Conservation (phyloP, 2,888 invertebrate genomes). For the Coremacera marginata region DNA sequence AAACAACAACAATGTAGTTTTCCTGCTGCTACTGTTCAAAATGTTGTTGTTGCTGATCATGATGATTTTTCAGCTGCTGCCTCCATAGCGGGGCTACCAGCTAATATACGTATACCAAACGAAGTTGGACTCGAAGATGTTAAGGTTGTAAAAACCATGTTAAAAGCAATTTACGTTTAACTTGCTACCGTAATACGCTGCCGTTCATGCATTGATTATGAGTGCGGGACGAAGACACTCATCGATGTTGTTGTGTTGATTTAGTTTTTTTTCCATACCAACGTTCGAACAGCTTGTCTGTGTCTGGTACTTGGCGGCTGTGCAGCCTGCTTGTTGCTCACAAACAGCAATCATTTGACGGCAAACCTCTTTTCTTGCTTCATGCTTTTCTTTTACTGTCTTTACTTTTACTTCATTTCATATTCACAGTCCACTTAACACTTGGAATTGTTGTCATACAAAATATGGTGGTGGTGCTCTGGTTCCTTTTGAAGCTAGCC, state of each 20-base stretch:
- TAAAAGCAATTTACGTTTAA: slow-evolving; percentile 68
- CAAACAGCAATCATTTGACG: slow-evolving; percentile 1
- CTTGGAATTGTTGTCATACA: slow-evolving; percentile 44
- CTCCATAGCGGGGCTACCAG: neutral
- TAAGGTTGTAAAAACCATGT: slow-evolving; percentile 64
- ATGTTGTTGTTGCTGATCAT: neutral
- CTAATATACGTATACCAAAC: neutral
- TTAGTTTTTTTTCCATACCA: neutral
- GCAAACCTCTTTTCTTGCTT: slow-evolving; percentile 7
- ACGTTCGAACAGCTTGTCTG: neutral
- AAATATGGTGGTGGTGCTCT: neutral
- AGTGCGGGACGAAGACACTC: slow-evolving; percentile 3
- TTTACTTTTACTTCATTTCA: slow-evolving; percentile 54
- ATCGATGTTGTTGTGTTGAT: neutral
- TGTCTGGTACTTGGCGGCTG: slow-evolving; percentile 7
- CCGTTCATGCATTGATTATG: slow-evolving; percentile 55
- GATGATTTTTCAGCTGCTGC: neutral
- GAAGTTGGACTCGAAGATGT: slow-evolving; percentile 28
- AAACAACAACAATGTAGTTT: slow-evolving; percentile 7
- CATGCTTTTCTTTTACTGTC: slow-evolving; percentile 18
- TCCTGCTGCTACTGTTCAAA: neutral
- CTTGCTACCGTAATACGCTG: slow-evolving; percentile 67
- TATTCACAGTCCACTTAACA: slow-evolving; percentile 65
- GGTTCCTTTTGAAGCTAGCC: slow-evolving; percentile 66
- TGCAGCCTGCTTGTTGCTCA: slow-evolving; percentile 9